Conservation (phyloP, 2,113 vertebrate species). For the Steatornis caripensis region DNA sequence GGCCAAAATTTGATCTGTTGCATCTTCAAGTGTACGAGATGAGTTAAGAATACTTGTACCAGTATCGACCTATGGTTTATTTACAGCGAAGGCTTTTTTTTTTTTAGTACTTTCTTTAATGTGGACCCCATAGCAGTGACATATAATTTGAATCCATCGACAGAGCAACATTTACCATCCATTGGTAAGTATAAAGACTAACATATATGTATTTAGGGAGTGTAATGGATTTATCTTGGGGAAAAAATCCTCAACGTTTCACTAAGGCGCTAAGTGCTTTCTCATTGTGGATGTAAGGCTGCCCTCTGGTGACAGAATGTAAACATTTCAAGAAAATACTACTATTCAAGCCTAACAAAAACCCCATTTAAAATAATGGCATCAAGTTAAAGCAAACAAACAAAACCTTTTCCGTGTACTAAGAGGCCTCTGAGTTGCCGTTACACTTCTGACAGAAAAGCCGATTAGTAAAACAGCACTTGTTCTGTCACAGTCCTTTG, state of each 20-base stretch:
- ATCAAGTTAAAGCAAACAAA: not conserved
- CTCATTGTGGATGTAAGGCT: not conserved
- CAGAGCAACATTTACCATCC: conserved; percentile 43
- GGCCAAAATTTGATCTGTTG: not conserved
- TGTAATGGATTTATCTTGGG: not conserved
- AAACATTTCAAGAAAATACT: not conserved
- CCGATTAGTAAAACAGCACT: not conserved
- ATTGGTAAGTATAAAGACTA: conserved; percentile 43
- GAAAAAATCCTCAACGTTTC: not conserved
- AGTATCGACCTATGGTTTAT: not conserved
- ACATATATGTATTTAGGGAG: accelerated
- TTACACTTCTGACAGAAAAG: not conserved
- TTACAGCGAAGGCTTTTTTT: not conserved
- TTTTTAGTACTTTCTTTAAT: conserved; percentile 81
- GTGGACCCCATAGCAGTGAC: conserved; percentile 78
- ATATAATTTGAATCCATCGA: conserved; percentile 68
- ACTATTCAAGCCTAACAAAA: not conserved
- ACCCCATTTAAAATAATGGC: accelerated
- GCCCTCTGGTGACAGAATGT: conserved; percentile 52
- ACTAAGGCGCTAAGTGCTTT: not conserved
- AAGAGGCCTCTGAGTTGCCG: not conserved
- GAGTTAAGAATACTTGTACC: accelerated
- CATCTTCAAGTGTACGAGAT: not conserved
- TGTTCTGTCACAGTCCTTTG: not conserved
- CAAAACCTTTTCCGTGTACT: not conserved